Percentiles rank a stretch among this genome's conserved stretches.
phyloP scores from a whole-genome alignment of 2,797 vertebrate species.

The Tympanoctomys barrerae region DNA sequence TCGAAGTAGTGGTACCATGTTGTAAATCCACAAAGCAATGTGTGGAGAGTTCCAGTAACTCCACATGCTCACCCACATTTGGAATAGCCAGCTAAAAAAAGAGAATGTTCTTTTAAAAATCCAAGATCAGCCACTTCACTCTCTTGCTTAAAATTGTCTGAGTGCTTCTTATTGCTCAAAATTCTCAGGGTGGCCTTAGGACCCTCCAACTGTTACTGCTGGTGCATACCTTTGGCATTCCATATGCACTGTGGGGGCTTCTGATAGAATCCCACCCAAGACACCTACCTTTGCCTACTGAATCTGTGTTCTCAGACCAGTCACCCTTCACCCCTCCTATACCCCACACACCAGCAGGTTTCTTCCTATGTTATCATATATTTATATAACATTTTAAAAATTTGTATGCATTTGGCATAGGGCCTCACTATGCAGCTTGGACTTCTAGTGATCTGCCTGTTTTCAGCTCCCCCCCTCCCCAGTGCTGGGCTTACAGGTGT shows the following conservation, averaged over 20 bases:
- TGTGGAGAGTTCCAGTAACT: neutral
- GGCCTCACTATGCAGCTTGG: too few species aligned
- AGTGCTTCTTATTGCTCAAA: conserved; percentile 1
- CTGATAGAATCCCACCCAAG: neutral
- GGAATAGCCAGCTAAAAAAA: neutral
- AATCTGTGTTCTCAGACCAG: neutral
- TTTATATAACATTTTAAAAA: too few species aligned
- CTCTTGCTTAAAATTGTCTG: neutral
- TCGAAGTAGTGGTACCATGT: neutral
- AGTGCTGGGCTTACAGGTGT: too few species aligned
- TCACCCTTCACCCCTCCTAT: neutral
- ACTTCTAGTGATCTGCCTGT: too few species aligned
- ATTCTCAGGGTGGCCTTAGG: neutral
- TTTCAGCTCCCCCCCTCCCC: too few species aligned
- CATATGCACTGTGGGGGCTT: neutral
- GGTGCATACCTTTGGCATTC: neutral
- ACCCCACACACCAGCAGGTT: neutral
- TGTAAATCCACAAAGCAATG: neutral
- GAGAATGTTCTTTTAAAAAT: neutral
- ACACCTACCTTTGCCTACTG: neutral
- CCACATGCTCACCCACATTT: neutral
- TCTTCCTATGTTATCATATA: neutral
- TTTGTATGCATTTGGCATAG: too few species aligned
- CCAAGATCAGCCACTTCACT: neutral
- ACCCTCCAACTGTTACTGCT: neutral